Conservation (phyloP, 2,113 vertebrate species). For the Mugil cephalus region DNA sequence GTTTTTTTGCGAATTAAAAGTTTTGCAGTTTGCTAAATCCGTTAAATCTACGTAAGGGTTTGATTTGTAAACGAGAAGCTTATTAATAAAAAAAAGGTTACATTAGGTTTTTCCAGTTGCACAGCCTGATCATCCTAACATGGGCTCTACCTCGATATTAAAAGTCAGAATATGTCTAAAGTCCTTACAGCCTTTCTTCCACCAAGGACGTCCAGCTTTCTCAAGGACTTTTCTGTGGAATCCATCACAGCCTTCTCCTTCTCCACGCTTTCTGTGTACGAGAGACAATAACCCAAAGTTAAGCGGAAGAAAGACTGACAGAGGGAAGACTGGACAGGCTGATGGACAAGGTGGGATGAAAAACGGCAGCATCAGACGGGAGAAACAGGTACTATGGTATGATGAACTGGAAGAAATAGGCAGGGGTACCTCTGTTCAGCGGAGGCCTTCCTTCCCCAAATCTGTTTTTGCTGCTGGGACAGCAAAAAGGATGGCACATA, state of each 20-base stretch:
- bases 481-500: slow-evolving; percentile 82
- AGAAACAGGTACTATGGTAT: neutral
- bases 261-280: slow-evolving; percentile 52
- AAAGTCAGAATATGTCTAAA: slow-evolving; percentile 56
- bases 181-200: slow-evolving; percentile 26
- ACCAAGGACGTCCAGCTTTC: slow-evolving; percentile 18
- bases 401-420: slow-evolving; percentile 10
- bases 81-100: neutral
- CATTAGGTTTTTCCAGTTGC: neutral
- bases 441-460: slow-evolving; percentile 37
- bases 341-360: neutral
- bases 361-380: neutral
- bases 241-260: neutral
- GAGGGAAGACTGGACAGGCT: neutral
- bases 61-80: too few relatives aligned
- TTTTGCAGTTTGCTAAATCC: neutral
- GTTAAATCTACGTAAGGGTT: neutral
- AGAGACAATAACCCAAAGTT: slow-evolving; percentile 27
- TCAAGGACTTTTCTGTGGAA: slow-evolving; percentile 6
- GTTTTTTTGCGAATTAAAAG: neutral
- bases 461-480: slow-evolving; percentile 87
- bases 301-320: neutral
- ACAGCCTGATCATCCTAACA: slow-evolving; percentile 12
- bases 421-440: neutral
- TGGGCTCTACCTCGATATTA: slow-evolving; percentile 65